A percentile compares a stretch with the other conserved stretches of the same genome.
Evolutionary conservation across 2,888 invertebrate species (phyloP).

Genomic region (Cacoxenus indagator): DNA sequence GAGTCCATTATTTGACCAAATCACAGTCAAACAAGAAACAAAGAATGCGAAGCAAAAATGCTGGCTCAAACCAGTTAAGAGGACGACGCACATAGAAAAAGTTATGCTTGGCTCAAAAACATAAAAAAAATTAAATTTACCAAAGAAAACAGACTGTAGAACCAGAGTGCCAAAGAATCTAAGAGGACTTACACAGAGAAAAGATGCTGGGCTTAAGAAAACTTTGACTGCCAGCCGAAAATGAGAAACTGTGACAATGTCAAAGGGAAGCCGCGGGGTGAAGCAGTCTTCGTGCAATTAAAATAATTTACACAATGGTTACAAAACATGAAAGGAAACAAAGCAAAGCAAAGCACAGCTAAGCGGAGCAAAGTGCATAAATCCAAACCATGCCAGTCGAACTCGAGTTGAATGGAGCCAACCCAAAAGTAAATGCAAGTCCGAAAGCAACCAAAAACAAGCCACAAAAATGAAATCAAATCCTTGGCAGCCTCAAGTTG

Average conservation of each 20-base stretch:
- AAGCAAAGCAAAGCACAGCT: constrained; percentile 3
- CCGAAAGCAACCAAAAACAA: constrained; percentile 7
- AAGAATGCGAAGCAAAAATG: constrained; percentile 2
- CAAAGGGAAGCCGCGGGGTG: not conserved
- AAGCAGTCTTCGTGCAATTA: constrained; percentile 42
- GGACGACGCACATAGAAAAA: constrained; percentile 8
- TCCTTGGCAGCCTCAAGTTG: constrained; percentile 9
- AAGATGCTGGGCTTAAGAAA: not conserved
- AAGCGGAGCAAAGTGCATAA: not conserved
- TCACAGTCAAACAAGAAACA: constrained; percentile 15
- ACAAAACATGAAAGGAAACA: constrained; percentile 1
- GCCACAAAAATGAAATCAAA: constrained; percentile 17
- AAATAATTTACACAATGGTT: constrained; percentile 49
- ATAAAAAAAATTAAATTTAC: not conserved
- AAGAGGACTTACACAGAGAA: constrained; percentile 12
- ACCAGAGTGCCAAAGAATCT: not conserved
- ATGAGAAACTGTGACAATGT: not conserved
- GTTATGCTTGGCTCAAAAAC: constrained; percentile 11
- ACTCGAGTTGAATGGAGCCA: not conserved
- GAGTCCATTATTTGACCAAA: constrained; percentile 47
- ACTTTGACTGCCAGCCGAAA: not conserved
- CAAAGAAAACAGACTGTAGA: not conserved
- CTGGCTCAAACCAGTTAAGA: constrained; percentile 19
- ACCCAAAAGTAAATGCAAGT: constrained; percentile 8
- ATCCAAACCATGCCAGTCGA: not conserved